Evolutionary conservation across 2,888 invertebrate genomes (phyloP).

Genomic region (Mimas tiliae): DNA sequence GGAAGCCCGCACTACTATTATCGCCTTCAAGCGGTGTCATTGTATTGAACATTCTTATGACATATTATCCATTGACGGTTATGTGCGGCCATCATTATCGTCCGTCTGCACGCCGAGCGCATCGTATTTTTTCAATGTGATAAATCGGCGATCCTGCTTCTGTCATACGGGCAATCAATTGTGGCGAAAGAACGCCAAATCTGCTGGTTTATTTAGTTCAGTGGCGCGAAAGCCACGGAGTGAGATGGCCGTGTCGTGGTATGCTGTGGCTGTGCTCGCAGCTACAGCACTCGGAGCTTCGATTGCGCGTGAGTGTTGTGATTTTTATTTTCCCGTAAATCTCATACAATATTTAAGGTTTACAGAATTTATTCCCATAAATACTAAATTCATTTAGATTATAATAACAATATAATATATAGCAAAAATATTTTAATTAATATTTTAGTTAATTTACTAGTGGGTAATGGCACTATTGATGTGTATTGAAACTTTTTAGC

Average conservation of each 20-base stretch:
- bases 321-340: background rate
- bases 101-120: background rate
- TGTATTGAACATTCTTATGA: conserved; percentile 30
- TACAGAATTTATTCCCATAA: too few species aligned
- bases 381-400: too few species aligned
- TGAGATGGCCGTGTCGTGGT: conserved; percentile 74
- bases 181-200: conserved; percentile 72
- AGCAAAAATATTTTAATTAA: too few species aligned
- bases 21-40: conserved; percentile 32
- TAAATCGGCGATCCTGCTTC: conserved; percentile 27
- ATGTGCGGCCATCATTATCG: background rate
- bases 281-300: conserved; percentile 75
- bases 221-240: conserved; percentile 70
- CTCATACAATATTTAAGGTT: background rate
- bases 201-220: conserved; percentile 49
- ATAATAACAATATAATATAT: too few species aligned
- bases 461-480: too few species aligned
- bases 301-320: conserved; percentile 69
- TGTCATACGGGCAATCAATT: conserved; percentile 59
- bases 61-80: conserved; percentile 42
- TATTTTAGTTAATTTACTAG: too few species aligned
- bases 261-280: conserved; percentile 66
- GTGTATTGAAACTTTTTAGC: too few species aligned
- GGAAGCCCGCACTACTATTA: conserved; percentile 66
- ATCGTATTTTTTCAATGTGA: conserved; percentile 3